A percentile compares a stretch with the other conserved stretches of the same genome.
These are phyloP conservation scores for Temnothorax rugatulus DNA, from an alignment of 2,888 invertebrate species.

Conservation along the genomic window DNA sequence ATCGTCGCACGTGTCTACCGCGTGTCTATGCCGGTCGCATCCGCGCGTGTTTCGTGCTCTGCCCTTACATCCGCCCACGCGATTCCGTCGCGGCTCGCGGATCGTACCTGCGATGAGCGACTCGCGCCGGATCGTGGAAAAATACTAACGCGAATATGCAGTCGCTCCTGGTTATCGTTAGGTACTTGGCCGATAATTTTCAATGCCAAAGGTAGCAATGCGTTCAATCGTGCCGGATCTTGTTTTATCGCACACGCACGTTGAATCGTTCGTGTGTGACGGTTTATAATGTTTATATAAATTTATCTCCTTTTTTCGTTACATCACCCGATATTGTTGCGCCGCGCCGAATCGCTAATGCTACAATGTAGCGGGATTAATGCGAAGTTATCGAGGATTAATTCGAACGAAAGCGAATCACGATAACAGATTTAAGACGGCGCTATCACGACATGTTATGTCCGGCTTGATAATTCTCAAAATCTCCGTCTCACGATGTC, in stretches of 20 bases:
- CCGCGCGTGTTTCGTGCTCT: neutral
- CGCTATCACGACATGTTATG: neutral
- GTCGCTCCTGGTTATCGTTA: neutral
- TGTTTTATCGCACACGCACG: neutral
- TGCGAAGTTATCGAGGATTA: neutral
- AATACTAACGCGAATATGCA: neutral
- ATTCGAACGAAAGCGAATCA: neutral
- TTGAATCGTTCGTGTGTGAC: neutral
- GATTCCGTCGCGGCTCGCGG: neutral
- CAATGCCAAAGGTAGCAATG: neutral
- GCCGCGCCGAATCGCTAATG: neutral
- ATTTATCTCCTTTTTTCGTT: neutral
- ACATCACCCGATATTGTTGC: neutral
- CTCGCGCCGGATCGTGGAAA: conserved; percentile 3
- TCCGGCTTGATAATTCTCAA: neutral
- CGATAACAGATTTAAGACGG: neutral
- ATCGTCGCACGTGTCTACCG: conserved; percentile 35
- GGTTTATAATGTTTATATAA: neutral
- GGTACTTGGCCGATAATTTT: neutral
- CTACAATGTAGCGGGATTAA: neutral
- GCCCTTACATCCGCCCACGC: neutral
- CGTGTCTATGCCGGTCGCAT: conserved; percentile 12
- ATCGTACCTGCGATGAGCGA: neutral
- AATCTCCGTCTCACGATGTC: neutral
- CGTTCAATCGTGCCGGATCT: neutral